Percentiles rank a stretch among this genome's conserved stretches.
These are phyloP conservation scores for Ranitomeya variabilis DNA, from an alignment of 2,113 vertebrate species.

Conservation along the genomic window DNA sequence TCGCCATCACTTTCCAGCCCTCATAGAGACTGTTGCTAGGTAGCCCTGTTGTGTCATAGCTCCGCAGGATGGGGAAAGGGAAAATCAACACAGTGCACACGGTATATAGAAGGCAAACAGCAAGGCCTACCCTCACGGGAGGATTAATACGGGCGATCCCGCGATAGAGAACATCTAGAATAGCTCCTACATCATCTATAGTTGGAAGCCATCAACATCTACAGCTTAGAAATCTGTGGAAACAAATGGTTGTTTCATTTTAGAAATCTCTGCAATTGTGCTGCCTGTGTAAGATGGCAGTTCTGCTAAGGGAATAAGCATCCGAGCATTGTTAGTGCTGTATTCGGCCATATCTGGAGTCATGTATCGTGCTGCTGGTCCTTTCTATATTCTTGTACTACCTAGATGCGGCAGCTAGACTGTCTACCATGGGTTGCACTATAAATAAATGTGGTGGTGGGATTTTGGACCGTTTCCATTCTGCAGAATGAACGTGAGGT, in stretches of 20 bases:
- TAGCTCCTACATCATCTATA: background rate
- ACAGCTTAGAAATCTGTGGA: background rate
- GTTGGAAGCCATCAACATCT: background rate
- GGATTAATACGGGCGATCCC: background rate
- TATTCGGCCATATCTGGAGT: no score
- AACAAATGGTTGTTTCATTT: background rate
- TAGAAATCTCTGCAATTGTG: background rate
- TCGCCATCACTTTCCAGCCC: slow-evolving; percentile 35
- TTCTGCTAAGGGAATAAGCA: background rate
- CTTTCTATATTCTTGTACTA: no score
- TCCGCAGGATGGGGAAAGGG: slow-evolving; percentile 38
- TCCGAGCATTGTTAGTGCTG: background rate
- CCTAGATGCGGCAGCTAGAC: background rate
- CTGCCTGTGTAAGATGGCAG: background rate
- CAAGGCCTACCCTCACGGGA: background rate
- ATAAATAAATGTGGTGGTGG: no score
- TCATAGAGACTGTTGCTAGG: slow-evolving; percentile 57
- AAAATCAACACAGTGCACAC: slow-evolving; percentile 16
- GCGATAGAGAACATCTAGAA: background rate
- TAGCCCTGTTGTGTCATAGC: slow-evolving; percentile 56
- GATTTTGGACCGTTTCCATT: background rate
- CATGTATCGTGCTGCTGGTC: no score
- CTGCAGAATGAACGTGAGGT: background rate
- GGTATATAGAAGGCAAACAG: background rate
- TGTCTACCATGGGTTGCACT: background rate